Evolutionary conservation across 2,113 vertebrate genomes (phyloP).

Genomic region (Alligator sinensis): DNA sequence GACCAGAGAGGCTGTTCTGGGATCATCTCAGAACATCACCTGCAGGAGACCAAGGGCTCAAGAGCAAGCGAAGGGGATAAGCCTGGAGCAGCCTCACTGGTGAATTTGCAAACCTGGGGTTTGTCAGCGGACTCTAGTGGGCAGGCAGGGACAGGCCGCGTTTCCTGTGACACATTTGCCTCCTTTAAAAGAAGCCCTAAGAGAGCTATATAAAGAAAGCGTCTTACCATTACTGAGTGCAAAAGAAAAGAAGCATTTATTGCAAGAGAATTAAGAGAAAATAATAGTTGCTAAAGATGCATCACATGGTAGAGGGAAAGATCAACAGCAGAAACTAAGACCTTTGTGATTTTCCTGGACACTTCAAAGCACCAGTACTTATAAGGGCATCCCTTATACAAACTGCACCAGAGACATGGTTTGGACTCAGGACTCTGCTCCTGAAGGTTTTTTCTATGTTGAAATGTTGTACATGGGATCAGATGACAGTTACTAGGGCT

Average conservation of each 20-base stretch:
- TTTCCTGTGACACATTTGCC: no score
- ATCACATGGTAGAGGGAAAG: not conserved
- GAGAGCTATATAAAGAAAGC: not conserved
- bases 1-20: no score
- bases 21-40: no score
- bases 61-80: no score
- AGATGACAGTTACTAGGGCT: not conserved
- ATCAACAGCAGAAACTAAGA: not conserved
- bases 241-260: not conserved
- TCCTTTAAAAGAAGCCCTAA: no score
- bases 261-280: not conserved
- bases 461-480: slow-evolving; percentile 42
- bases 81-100: no score
- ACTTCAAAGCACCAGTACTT: not conserved
- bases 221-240: not conserved
- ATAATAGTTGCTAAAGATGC: not conserved
- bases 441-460: slow-evolving; percentile 6
- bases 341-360: not conserved
- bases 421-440: not conserved
- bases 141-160: no score
- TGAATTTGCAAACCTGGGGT: no score
- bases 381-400: not conserved
- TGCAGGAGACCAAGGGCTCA: no score
- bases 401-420: not conserved
- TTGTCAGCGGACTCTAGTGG: no score